Conservation (phyloP, 2,888 invertebrate genomes). For the Harmothoe impar region DNA sequence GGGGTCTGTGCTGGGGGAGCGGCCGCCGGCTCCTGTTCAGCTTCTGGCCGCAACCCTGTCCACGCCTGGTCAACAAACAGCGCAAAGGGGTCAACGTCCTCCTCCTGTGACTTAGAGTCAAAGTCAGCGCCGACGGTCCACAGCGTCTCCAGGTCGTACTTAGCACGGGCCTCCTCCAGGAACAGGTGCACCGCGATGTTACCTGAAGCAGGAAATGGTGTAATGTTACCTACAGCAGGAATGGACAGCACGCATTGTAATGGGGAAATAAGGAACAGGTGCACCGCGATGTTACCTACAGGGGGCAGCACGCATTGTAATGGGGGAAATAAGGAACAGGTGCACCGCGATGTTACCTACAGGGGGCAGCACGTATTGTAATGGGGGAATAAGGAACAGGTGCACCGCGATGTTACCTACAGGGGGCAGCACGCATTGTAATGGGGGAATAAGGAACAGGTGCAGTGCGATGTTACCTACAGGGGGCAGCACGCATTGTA, state of each 20-base stretch:
- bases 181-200: conserved; percentile 96
- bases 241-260: not conserved
- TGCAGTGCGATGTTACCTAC: too few relatives aligned
- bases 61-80: conserved; percentile 56
- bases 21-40: not conserved
- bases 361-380: not conserved
- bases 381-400: not conserved
- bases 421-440: too few relatives aligned
- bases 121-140: conserved; percentile 90
- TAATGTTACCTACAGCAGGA: not conserved
- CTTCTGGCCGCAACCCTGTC: conserved; percentile 42
- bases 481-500: too few relatives aligned
- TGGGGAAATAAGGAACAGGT: not conserved
- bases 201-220: conserved; percentile 86
- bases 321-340: not conserved
- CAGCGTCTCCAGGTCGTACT: conserved; percentile 94
- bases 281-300: not conserved
- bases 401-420: too few relatives aligned
- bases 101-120: conserved; percentile 56
- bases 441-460: too few relatives aligned
- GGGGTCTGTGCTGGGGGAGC: not conserved
- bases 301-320: not conserved
- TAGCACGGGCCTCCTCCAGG: conserved; percentile 87
- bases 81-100: not conserved
- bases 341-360: not conserved